Base-by-base conservation (phyloP, 2,113 vertebrate genomes). In the Xiphias gladius region DNA sequence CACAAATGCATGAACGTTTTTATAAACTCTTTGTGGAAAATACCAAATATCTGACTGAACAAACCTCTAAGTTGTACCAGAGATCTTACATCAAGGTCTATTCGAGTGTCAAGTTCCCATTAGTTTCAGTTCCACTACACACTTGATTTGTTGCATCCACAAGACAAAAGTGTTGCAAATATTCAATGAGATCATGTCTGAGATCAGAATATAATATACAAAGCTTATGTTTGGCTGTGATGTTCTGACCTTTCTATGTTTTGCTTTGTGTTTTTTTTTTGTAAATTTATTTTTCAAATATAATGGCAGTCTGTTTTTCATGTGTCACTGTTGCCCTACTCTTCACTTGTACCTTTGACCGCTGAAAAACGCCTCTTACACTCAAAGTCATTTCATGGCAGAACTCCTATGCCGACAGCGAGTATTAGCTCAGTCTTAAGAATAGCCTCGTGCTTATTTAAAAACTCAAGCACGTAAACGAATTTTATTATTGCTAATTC, bases 371-470 rank as follows among this genome's bases (percentile, higher is more conserved):
- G n/a, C 13, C 32, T 14, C 37, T 75, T 41, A n/a, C 41, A 54
- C 30, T 79, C 63, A 58, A 66, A 43, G 63, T 48, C 30, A 43
- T 46, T 26, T 62, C 55, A 73, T 3, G 30, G 68, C 35, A 30
- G 8, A 55, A 19, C 43, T 2, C 32, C 26, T 19, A 20, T 14
- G 28, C 48, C 46, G 54, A 19, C 70, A 79, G 14, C 32, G 28
- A 26, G 58, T 13, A 43, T 75, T 72, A 66, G 72, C 55, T 76
- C 46, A 75, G 43, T 54, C 24, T 71, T 50, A 39, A 52, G 57
- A 82, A 79, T 64, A 82, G 86, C n/a, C 59, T 32, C 32, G 75
- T 55, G 32, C 11, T 52, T 22, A 63, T 61, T 70, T 39, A 52
- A 65, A 70, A 54, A 26, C 19, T 22, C n/a, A 41, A 24, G 20